phyloP scores from a whole-genome alignment of 2,888 invertebrate genomes.

The Falcaria lacertinaria region DNA sequence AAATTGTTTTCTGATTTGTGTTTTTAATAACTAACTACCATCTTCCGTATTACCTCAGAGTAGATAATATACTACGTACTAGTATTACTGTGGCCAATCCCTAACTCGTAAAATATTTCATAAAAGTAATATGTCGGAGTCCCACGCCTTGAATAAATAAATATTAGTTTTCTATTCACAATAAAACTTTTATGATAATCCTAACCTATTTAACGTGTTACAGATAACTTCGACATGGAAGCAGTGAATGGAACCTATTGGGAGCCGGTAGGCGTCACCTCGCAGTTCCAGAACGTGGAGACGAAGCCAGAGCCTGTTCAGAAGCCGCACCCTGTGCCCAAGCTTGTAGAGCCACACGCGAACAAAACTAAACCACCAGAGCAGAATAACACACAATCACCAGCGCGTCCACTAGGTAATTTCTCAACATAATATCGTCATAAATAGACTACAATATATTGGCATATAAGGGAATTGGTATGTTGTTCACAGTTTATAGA shows the following conservation, averaged over 20 bases:
- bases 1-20: too few relatives aligned
- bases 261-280: conserved; percentile 36
- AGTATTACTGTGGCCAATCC: too few relatives aligned
- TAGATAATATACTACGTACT: too few relatives aligned
- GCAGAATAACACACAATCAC: conserved; percentile 10
- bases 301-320: conserved; percentile 8
- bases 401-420: conserved; percentile 10
- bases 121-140: too few relatives aligned
- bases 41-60: too few relatives aligned
- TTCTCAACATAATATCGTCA: not conserved
- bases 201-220: conserved; percentile 16
- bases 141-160: too few relatives aligned
- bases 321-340: conserved; percentile 6
- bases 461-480: too few relatives aligned
- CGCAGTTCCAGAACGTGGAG: conserved; percentile 19
- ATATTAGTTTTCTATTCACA: too few relatives aligned
- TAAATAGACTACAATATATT: too few relatives aligned
- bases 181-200: not conserved
- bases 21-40: too few relatives aligned
- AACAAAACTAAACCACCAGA: conserved; percentile 7
- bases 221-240: conserved; percentile 45
- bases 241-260: conserved; percentile 46
- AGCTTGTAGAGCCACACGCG: conserved; percentile 2
- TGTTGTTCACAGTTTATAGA: too few relatives aligned
- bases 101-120: too few relatives aligned